These are phyloP conservation scores for Coleophora flavipennella DNA, from an alignment of 2,888 invertebrate species.

Conservation along the genomic window DNA sequence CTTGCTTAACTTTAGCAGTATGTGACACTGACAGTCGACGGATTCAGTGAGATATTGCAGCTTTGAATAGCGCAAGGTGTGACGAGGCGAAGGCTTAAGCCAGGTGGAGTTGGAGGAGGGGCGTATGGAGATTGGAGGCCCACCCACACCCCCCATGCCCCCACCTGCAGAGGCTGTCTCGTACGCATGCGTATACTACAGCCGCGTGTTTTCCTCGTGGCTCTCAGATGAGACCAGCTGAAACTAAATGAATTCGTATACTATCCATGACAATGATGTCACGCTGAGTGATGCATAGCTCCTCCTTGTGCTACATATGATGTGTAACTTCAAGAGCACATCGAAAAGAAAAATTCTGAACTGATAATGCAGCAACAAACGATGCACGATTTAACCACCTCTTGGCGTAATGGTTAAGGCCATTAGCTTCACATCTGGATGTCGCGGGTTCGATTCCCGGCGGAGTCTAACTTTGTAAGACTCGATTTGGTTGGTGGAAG, in stretches of 20 bases:
- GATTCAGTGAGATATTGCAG: slow-evolving; percentile 49
- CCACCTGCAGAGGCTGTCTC: slow-evolving; percentile 14
- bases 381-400: no score
- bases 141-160: slow-evolving; percentile 7
- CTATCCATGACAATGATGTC: not conserved
- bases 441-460: no score
- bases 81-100: slow-evolving; percentile 24
- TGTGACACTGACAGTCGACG: slow-evolving; percentile 31
- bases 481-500: no score
- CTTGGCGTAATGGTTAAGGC: no score
- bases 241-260: slow-evolving; percentile 1
- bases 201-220: slow-evolving; percentile 62
- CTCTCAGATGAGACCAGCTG: slow-evolving; percentile 11
- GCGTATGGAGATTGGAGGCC: slow-evolving; percentile 8
- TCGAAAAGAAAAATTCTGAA: no score
- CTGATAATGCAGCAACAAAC: no score
- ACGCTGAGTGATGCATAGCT: no score
- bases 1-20: no score
- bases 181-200: slow-evolving; percentile 56
- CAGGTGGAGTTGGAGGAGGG: slow-evolving; percentile 25
- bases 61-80: slow-evolving; percentile 44
- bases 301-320: no score
- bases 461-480: no score
- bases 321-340: no score
- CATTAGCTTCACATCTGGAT: no score